A percentile compares a stretch with the other conserved stretches of the same genome.
These are phyloP conservation scores for Siderastrea radians DNA, from an alignment of 92 coral and sea anemone species.

Conservation along the genomic window DNA sequence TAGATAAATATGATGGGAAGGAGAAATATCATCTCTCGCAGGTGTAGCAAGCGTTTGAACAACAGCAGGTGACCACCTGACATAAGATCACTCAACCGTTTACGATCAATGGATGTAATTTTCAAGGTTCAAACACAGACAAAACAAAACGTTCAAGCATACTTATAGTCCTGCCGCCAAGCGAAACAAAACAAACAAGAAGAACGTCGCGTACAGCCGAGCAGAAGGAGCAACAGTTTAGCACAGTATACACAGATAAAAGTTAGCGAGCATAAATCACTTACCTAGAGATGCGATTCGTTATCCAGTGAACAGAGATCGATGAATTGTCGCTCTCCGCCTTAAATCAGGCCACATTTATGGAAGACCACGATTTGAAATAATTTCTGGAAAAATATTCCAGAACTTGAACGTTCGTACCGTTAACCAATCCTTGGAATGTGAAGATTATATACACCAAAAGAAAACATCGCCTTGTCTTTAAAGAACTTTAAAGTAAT, in stretches of 20 bases:
- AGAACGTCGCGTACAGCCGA: not conserved
- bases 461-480: too few species aligned
- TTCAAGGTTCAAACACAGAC: slow-evolving; percentile 2
- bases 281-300: not conserved
- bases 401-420: too few species aligned
- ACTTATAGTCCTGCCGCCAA: too few species aligned
- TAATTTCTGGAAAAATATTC: too few species aligned
- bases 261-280: not conserved
- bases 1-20: not conserved
- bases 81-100: slow-evolving; percentile 36
- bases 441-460: too few species aligned
- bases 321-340: too few species aligned
- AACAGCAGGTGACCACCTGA: slow-evolving; percentile 13
- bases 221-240: not conserved
- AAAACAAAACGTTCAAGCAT: slow-evolving; percentile 22
- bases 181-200: not conserved
- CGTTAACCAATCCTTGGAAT: too few species aligned
- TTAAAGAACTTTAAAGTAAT: too few species aligned
- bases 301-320: not conserved
- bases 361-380: too few species aligned
- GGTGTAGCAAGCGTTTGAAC: slow-evolving; percentile 8
- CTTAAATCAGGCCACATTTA: too few species aligned
- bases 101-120: not conserved
- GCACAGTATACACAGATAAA: not conserved
- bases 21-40: not conserved